Percentiles rank a stretch among this genome's conserved stretches.
Evolutionary conservation across 2,113 vertebrate species (phyloP).

Genomic region (Marmota flaviventris): DNA sequence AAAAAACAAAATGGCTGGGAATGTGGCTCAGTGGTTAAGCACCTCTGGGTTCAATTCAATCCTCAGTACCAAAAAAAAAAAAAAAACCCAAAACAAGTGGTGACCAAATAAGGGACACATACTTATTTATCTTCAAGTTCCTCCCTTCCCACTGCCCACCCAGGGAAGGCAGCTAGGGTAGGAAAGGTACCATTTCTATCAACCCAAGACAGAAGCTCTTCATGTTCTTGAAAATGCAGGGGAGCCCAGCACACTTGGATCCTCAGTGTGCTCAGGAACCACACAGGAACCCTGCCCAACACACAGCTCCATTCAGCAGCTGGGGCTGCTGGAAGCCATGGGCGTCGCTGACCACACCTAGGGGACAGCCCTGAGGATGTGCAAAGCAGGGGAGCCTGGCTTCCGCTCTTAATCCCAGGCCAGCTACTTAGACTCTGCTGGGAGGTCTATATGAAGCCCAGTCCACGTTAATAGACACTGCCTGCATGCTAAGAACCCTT

Average conservation of each 20-base stretch:
- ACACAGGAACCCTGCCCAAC: not conserved
- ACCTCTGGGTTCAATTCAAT: too few relatives aligned
- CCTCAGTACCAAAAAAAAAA: too few relatives aligned
- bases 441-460: not conserved
- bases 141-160: not conserved
- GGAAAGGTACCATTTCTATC: not conserved
- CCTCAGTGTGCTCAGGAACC: fast-evolving
- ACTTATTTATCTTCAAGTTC: not conserved
- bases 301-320: too few relatives aligned
- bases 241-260: fast-evolving
- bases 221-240: not conserved
- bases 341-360: too few relatives aligned
- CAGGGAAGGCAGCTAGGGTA: too few relatives aligned
- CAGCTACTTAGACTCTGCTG: not conserved
- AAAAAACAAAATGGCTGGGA: too few relatives aligned
- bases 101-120: too few relatives aligned
- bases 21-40: too few relatives aligned
- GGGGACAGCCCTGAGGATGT: too few relatives aligned
- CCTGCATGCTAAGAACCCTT: not conserved
- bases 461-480: not conserved
- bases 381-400: not conserved
- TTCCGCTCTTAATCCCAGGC: not conserved
- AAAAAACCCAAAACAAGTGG: too few relatives aligned
- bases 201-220: not conserved
- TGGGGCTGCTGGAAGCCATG: too few relatives aligned